Evolutionary conservation across 2,113 vertebrate species (phyloP), one percentile per base, ranked within the genome.

Genomic region (Pycnonotus jocosus): DNA sequence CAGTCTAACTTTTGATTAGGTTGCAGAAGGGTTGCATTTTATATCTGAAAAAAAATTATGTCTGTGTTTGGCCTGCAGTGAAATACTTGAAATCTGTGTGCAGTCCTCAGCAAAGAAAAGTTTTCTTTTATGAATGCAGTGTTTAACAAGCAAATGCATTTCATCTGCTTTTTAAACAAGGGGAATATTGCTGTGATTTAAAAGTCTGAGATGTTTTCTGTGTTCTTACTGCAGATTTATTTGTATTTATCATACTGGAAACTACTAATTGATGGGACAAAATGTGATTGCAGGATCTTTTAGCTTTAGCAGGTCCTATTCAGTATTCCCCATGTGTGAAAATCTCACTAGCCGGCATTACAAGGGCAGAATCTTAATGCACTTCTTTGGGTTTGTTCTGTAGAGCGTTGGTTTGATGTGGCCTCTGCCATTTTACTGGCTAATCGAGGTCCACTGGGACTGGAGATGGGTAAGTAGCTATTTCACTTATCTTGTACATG

Each of bases 391-490:
- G 24, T 86, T 88, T 87, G 89, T 70, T 91, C 66, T 77, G 71
- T 8, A 72, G 57, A 87, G 58, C 14, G 11, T 54, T 62, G 85
- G 70, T 92, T 89, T 95, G 86, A 81, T 86, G 88, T 91, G 77
- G 83, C 65, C 92, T 77, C 42, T 94, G 85, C 62, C 62, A 92
- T 90, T 87, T 88, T 71, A 88, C 96, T 90, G 92, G 88, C 88
- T 93, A 58, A 97, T 95, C 92, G 37, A 51, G 62, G 71, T 54
- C 96, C 87, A 15, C 71, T n/a, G 93, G 84, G 95, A 95, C 81
- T 70, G 66, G 30, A 94, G 94, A 96, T 92, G 95, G 74, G 91
- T 96, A 95, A 88, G 87, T 17, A 95, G 95, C 93, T 95, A 44
- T 66, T 90, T 94, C 96, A 97, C 93, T 96, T 96, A 58, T 85